phyloP scores from a whole-genome alignment of 2,113 vertebrate genomes.

The Chitala chitala region DNA sequence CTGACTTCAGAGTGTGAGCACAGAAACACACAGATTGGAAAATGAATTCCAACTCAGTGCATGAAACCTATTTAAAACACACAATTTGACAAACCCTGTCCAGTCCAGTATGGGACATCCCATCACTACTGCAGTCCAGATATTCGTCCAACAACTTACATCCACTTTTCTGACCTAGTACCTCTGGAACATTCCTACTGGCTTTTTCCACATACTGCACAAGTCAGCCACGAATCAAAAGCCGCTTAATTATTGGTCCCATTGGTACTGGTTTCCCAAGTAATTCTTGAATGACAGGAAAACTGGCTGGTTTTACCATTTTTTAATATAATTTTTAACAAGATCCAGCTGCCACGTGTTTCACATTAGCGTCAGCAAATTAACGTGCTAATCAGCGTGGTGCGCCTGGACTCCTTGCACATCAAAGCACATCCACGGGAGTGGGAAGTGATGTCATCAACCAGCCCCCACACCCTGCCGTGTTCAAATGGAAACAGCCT shows the following conservation, averaged over 20 bases:
- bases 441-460: background rate
- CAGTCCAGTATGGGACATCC: background rate
- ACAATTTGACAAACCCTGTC: background rate
- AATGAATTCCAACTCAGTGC: too few relatives aligned
- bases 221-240: background rate
- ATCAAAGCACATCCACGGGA: background rate
- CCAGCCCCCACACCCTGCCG: background rate
- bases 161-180: background rate
- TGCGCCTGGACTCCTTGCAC: too few relatives aligned
- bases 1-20: slow-evolving; percentile 4
- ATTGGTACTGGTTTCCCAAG: background rate
- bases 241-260: background rate
- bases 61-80: background rate
- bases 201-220: background rate
- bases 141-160: background rate
- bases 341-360: background rate
- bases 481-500: background rate
- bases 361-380: background rate
- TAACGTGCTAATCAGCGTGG: too few relatives aligned
- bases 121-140: background rate
- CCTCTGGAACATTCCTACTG: background rate
- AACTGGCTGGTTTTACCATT: too few relatives aligned
- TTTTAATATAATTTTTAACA: background rate
- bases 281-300: background rate
- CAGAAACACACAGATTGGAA: background rate